A percentile compares a stretch with the other conserved stretches of the same genome.
These are phyloP conservation scores for Podarcis raffonei DNA, from an alignment of 2,113 vertebrate genomes.

Conservation along the genomic window DNA sequence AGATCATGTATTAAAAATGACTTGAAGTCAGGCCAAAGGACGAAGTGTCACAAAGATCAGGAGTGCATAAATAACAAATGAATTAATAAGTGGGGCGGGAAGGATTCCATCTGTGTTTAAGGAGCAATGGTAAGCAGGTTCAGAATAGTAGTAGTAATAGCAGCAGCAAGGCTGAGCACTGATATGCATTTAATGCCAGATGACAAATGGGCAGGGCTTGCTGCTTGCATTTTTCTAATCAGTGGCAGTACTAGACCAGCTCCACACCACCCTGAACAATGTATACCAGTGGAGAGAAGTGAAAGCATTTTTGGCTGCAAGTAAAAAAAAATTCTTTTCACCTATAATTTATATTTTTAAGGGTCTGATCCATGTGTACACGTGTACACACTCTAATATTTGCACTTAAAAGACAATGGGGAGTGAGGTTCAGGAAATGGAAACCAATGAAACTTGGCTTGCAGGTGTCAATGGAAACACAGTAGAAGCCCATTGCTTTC, in stretches of 20 bases:
- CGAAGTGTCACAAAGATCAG: conserved; percentile 70
- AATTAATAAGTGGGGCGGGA: conserved; percentile 71
- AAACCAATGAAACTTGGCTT: neutral
- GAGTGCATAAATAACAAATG: conserved; percentile 73
- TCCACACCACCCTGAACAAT: neutral
- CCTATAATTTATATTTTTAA: conserved; percentile 44
- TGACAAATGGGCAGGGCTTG: conserved; percentile 25
- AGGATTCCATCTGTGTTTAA: conserved; percentile 73
- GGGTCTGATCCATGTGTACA: neutral
- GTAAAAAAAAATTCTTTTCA: neutral
- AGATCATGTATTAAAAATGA: conserved; percentile 76
- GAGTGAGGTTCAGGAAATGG: neutral
- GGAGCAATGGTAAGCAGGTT: conserved; percentile 65
- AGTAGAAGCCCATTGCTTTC: neutral
- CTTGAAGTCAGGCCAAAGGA: conserved; percentile 69
- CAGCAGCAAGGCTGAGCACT: conserved; percentile 55
- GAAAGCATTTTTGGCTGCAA: conserved; percentile 44
- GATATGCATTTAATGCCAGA: conserved; percentile 56
- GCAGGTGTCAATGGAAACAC: neutral
- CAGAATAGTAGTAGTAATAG: conserved; percentile 52
- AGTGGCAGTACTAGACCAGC: conserved; percentile 19
- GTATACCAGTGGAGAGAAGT: conserved; percentile 1
- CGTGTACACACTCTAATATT: neutral
- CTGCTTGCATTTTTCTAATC: neutral
- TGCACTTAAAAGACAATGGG: conserved; percentile 5